phyloP scores from a whole-genome alignment of 1,140 invertebrate species.

The Diorhabda sublineata region DNA sequence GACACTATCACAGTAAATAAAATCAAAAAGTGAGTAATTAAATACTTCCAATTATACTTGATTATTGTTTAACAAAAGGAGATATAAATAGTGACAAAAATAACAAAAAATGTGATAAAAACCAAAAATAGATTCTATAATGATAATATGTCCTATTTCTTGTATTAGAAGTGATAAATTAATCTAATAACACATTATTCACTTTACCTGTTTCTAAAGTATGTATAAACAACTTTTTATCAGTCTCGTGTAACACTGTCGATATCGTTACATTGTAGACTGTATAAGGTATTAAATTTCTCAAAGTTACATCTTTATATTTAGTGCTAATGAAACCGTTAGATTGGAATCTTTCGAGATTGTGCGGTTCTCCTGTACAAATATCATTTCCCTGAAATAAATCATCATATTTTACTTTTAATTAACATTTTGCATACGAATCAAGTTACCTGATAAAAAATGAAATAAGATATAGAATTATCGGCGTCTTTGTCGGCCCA shows the following conservation, averaged over 20 bases:
- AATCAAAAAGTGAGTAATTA: no score
- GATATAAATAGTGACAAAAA: no score
- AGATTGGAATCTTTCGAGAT: slow-evolving; percentile 27
- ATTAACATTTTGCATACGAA: not conserved
- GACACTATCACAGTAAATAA: no score
- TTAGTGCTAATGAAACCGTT: slow-evolving; percentile 36
- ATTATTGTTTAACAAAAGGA: no score
- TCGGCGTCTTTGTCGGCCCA: slow-evolving; percentile 32
- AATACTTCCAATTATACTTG: no score
- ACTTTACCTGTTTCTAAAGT: slow-evolving; percentile 32
- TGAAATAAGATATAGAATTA: slow-evolving; percentile 34
- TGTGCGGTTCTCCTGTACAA: slow-evolving; percentile 23
- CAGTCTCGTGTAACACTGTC: slow-evolving; percentile 31
- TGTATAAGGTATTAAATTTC: slow-evolving; percentile 31
- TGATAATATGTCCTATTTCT: no score
- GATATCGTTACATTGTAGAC: slow-evolving; percentile 34
- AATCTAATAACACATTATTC: no score
- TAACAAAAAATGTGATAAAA: no score
- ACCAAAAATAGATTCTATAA: no score
- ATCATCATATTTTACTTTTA: not conserved
- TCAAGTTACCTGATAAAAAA: slow-evolving; percentile 32
- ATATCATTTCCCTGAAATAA: slow-evolving; percentile 32
- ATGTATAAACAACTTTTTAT: slow-evolving; percentile 22
- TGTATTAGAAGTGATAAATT: no score
- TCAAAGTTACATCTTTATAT: slow-evolving; percentile 29